Conservation (phyloP, 2,797 vertebrate species). For the Myiotriccus ornatus region DNA sequence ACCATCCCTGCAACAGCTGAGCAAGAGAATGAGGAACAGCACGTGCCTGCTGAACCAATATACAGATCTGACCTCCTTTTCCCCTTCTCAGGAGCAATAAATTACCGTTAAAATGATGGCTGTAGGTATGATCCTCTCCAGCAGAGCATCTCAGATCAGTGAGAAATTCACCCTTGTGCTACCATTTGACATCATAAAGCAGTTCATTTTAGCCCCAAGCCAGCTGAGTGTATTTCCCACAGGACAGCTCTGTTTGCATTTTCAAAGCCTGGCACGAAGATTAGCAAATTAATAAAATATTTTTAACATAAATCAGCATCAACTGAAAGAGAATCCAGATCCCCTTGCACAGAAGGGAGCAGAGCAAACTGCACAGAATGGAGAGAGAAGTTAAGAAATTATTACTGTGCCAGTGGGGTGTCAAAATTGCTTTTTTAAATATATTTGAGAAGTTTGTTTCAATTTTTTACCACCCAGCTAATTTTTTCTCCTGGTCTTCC, state of each 20-base stretch:
- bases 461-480: not conserved
- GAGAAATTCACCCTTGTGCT: not conserved
- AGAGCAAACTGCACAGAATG: not conserved
- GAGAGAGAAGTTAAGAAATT: not conserved
- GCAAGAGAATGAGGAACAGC: not conserved
- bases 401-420: not conserved
- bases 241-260: slow-evolving; percentile 46
- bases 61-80: slow-evolving; percentile 45
- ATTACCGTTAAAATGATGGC: slow-evolving; percentile 48
- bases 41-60: not conserved
- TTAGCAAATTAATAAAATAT: slow-evolving; percentile 57
- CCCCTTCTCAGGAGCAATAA: slow-evolving; percentile 54
- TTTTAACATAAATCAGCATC: slow-evolving; percentile 47
- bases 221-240: slow-evolving; percentile 14
- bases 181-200: slow-evolving; percentile 32
- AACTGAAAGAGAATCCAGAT: slow-evolving; percentile 1
- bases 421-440: not conserved
- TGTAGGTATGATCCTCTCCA: not conserved
- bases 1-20: slow-evolving; percentile 32
- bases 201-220: slow-evolving; percentile 6
- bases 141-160: slow-evolving; percentile 9
- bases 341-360: not conserved
- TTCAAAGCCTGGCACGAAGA: slow-evolving; percentile 49
- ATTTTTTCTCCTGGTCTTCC: not conserved
- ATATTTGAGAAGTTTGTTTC: not conserved